Percentiles rank a stretch among this genome's conserved stretches.
Conservation (phyloP, 2,888 invertebrate species). For the Caprella mutica region DNA sequence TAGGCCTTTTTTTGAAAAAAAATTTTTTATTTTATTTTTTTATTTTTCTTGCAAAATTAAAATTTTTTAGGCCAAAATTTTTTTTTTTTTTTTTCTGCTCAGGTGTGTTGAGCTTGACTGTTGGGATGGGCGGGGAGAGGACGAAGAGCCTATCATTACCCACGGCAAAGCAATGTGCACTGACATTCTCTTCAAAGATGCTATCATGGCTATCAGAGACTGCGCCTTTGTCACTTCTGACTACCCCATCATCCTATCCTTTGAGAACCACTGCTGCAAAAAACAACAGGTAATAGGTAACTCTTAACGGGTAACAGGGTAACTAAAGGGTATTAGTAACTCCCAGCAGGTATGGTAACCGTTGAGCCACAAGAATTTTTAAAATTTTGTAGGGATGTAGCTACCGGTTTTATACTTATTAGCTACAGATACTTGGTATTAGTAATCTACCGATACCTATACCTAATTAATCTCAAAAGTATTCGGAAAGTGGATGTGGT, state of each 20-base stretch:
- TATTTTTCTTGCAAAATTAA: background rate
- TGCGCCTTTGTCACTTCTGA: conserved; percentile 98
- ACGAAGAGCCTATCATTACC: conserved; percentile 97
- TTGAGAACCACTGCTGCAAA: conserved; percentile 98
- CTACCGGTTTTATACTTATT: too few relatives aligned
- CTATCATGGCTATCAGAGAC: conserved; percentile 91
- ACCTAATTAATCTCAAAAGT: too few relatives aligned
- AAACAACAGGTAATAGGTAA: conserved; percentile 20
- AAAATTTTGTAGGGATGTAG: too few relatives aligned
- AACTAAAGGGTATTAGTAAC: too few relatives aligned
- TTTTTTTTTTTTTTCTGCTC: conserved; percentile 33
- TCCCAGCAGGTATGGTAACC: too few relatives aligned
- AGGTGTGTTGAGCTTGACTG: conserved; percentile 96
- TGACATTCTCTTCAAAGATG: conserved; percentile 95
- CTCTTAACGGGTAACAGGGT: background rate
- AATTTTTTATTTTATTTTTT: background rate
- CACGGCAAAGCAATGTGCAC: conserved; percentile 99
- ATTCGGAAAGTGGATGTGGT: too few relatives aligned
- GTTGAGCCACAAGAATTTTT: too few relatives aligned
- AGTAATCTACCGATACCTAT: too few relatives aligned
- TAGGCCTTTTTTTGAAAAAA: background rate
- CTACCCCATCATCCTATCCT: conserved; percentile 91
- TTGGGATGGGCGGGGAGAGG: conserved; percentile 97
- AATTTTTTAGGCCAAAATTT: background rate
- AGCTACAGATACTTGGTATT: too few relatives aligned